Evolutionary conservation across 2,113 vertebrate species (phyloP).

Genomic region (Eublepharis macularius): DNA sequence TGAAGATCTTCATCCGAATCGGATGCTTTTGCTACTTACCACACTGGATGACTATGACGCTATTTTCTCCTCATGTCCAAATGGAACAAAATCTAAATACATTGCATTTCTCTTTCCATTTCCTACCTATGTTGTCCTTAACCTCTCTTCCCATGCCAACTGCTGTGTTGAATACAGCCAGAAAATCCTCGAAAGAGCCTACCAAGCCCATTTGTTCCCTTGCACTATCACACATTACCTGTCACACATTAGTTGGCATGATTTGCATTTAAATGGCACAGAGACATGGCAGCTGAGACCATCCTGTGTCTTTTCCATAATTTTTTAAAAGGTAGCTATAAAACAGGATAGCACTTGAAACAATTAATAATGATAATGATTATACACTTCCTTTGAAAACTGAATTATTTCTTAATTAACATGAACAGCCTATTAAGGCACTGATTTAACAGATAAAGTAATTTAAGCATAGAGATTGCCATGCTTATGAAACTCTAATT

Average conservation of each 20-base stretch:
- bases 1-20: no score
- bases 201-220: background rate
- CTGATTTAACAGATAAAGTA: constrained; percentile 31
- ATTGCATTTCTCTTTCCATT: no score
- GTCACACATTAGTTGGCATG: background rate
- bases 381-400: constrained; percentile 18
- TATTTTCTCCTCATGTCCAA: no score
- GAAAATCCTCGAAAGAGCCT: background rate
- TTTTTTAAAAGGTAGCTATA: background rate
- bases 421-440: constrained; percentile 26
- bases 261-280: constrained; percentile 22
- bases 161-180: background rate
- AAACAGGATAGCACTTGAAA: background rate
- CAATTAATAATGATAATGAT: constrained; percentile 34
- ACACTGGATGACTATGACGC: no score
- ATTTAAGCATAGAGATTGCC: constrained; percentile 8
- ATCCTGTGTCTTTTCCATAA: background rate
- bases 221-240: background rate
- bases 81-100: no score
- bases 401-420: constrained; percentile 34
- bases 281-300: constrained; percentile 2
- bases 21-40: no score
- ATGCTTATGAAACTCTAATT: constrained; percentile 31
- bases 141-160: background rate
- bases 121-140: no score